Percentiles rank a stretch among this genome's conserved stretches.
Evolutionary conservation across 2,797 vertebrate genomes (phyloP).

Genomic region (Sebastes trivittatus): DNA sequence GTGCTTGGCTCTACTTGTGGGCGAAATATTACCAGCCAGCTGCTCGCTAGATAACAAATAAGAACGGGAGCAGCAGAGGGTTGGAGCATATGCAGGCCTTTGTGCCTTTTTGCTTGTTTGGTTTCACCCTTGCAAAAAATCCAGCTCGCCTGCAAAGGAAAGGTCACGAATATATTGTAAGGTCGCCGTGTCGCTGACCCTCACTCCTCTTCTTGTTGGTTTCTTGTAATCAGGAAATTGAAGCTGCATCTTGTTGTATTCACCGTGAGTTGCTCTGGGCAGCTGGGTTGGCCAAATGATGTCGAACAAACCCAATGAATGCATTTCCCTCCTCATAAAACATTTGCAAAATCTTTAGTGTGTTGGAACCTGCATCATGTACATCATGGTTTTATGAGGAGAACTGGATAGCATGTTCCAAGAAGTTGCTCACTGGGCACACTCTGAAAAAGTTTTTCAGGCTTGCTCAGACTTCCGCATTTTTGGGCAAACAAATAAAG

Average conservation of each 20-base stretch:
- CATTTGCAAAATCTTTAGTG: neutral
- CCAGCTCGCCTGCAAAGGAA: neutral
- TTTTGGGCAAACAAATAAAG: too few relatives aligned
- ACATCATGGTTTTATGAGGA: neutral
- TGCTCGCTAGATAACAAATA: constrained; percentile 66
- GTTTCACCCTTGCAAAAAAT: constrained; percentile 17
- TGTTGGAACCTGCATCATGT: neutral
- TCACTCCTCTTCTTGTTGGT: neutral
- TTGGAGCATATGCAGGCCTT: constrained; percentile 44
- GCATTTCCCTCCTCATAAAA: neutral
- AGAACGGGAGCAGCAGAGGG: constrained; percentile 50
- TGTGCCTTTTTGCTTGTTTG: constrained; percentile 27
- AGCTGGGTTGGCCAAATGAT: neutral
- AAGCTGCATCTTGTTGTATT: neutral
- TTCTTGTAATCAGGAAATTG: neutral
- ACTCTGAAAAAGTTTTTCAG: neutral
- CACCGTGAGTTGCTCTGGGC: neutral
- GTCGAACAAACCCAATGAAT: neutral
- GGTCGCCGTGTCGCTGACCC: neutral
- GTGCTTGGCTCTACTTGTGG: constrained; percentile 72
- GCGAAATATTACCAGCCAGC: constrained; percentile 68
- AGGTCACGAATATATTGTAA: constrained; percentile 17
- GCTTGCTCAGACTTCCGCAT: neutral
- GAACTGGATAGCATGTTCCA: neutral
- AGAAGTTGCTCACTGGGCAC: neutral